Evolutionary conservation across 2,113 vertebrate species (phyloP).

Genomic region (Pterocles orientalis): DNA sequence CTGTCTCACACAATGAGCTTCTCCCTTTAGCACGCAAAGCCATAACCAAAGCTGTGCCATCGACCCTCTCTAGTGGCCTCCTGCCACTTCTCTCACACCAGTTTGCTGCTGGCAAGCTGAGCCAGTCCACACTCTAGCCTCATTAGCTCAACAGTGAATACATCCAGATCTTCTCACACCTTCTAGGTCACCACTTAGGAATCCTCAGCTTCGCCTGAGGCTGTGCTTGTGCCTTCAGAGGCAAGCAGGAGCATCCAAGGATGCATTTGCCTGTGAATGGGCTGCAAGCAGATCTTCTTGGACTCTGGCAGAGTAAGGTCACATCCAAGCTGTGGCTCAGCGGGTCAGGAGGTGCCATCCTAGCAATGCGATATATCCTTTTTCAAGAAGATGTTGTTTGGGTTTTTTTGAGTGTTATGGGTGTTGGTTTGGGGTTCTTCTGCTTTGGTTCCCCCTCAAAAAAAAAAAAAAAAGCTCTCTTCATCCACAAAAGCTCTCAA

Average conservation of each 20-base stretch:
- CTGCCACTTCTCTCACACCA: background rate
- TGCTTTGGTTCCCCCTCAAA: too few relatives aligned
- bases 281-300: background rate
- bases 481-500: background rate
- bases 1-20: background rate
- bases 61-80: background rate
- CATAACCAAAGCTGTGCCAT: background rate
- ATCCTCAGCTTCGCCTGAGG: background rate
- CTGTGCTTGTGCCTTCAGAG: background rate
- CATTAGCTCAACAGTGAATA: background rate
- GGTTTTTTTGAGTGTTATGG: accelerated
- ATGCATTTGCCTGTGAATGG: background rate
- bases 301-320: background rate
- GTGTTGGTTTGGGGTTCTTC: too few relatives aligned
- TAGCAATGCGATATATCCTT: background rate
- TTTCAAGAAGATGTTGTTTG: background rate
- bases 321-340: background rate
- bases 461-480: background rate
- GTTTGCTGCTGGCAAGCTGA: background rate
- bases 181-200: background rate
- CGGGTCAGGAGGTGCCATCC: background rate
- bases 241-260: background rate
- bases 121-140: background rate
- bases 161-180: background rate
- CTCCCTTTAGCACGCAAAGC: background rate